Conservation (phyloP, 2,113 vertebrate genomes). For the Melanerpes aurifrons region DNA sequence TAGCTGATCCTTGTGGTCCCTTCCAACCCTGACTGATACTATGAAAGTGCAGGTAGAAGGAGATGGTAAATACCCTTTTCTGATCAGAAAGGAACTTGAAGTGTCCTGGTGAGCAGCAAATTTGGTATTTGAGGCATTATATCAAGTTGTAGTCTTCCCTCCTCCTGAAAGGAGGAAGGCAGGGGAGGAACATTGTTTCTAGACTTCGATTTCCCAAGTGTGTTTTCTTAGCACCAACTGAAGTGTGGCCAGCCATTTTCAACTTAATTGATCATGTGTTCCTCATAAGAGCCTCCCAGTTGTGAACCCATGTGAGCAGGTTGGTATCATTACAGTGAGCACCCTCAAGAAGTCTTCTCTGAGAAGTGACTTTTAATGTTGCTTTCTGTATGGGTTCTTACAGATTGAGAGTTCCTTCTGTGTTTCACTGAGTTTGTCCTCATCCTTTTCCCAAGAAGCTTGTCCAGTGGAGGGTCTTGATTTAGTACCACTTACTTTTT, state of each 20-base stretch:
- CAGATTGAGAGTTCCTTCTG: not conserved
- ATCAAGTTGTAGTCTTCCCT: not conserved
- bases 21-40: too few species aligned
- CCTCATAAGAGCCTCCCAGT: not conserved
- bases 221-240: not conserved
- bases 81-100: not conserved
- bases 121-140: not conserved
- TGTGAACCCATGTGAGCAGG: not conserved
- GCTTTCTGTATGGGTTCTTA: not conserved
- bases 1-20: too few species aligned
- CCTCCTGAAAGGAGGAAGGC: not conserved
- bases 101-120: not conserved
- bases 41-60: not conserved
- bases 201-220: not conserved
- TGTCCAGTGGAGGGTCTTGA: not conserved
- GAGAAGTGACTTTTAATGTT: not conserved
- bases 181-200: not conserved
- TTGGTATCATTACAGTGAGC: not conserved
- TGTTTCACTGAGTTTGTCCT: not conserved
- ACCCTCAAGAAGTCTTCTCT: not conserved
- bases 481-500: not conserved
- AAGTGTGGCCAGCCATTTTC: not conserved
- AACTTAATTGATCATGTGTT: not conserved
- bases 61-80: not conserved
- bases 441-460: not conserved